Base-by-base conservation (phyloP, 2,113 vertebrate species). In the Callipepla californica region DNA sequence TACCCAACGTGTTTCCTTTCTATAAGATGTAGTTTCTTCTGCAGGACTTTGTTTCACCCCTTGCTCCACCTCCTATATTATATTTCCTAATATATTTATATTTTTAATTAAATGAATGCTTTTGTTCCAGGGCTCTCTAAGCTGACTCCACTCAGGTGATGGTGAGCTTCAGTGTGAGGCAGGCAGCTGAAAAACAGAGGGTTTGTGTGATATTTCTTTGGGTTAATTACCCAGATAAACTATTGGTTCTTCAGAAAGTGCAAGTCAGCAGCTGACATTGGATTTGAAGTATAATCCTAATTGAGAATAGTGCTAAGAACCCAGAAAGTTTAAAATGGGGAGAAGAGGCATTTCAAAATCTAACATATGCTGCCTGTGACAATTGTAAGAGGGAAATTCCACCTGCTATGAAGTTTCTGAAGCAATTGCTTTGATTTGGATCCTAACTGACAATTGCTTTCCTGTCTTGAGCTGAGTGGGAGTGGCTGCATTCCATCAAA, bases 351-450 rank as follows among this genome's bases (percentile, higher is more conserved):
- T 28, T 84, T 21, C 34, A 68, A 67, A 19, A 10, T 79, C 78
- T 82, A 42, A 15, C 22, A 9, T 40, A 21, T 66, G 48, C 36
- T 92, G 63, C 11, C n/a, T 72, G 26, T 69, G 53, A 58, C 32
- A 62, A 20, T 47, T 67, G 6, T 28, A 22, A 32, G 47, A 75
- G 67, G 38, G 45, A 76, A 78, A 34, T 87, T 67, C 42, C 10
- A 55, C 19, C 26, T 73, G n/a, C 44, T 93, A 55, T 57, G 53
- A 83, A 48, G 63, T 85, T 92, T 65, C 59, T 74, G 73, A 70
- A 75, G 45, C 50, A 76, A 40, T 85, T 89, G 25, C 69, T 89
- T 79, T 93, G 90, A 57, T 94, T 93, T 85, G 83, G 36, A 57
- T 87, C 42, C 67, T 74, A 21, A 78, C 51, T 88, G 78, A 25